phyloP scores from a whole-genome alignment of 1,140 invertebrate genomes.

The Lordiphosa collinella region DNA sequence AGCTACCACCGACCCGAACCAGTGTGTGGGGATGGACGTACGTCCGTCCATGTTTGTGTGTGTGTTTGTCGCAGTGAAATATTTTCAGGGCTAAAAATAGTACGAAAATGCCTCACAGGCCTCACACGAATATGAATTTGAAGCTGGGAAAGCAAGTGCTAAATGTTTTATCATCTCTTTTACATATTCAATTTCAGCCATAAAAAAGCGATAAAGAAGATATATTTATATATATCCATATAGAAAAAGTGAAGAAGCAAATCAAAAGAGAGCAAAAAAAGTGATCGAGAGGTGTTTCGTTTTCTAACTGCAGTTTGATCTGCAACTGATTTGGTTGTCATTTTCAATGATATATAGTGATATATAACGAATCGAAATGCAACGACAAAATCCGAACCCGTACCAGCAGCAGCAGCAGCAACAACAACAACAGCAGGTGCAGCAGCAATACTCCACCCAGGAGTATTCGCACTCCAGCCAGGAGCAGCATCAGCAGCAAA shows the following conservation, averaged over 20 bases:
- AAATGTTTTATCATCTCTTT: conserved; percentile 1
- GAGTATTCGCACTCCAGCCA: conserved; percentile 71
- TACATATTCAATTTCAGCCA: conserved; percentile 55
- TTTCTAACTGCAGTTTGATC: conserved; percentile 66
- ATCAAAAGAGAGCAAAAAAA: conserved; percentile 52
- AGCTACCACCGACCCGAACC: conserved; percentile 50
- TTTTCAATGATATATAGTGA: conserved; percentile 79
- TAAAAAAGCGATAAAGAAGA: conserved; percentile 59
- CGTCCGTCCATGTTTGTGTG: conserved; percentile 12
- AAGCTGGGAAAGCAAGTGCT: conserved; percentile 44
- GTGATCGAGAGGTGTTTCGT: conserved; percentile 69
- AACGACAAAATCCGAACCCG: conserved; percentile 79
- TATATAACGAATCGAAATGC: conserved; percentile 79
- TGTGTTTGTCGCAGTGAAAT: conserved; percentile 66
- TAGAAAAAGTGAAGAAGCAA: conserved; percentile 73
- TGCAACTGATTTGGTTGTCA: conserved; percentile 72
- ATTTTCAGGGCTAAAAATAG: conserved; percentile 65
- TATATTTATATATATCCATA: conserved; percentile 51
- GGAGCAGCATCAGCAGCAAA: conserved; percentile 82
- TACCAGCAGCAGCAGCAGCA: conserved; percentile 79
- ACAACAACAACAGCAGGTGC: conserved; percentile 81
- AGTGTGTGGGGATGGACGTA: conserved; percentile 10
- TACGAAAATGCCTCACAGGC: conserved; percentile 50
- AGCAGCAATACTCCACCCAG: conserved; percentile 81
- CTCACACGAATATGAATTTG: conserved; percentile 61